Percentiles rank a stretch among this genome's conserved stretches.
These are phyloP conservation scores for Falco punctatus DNA, from an alignment of 2,113 vertebrate species.

Conservation along the genomic window DNA sequence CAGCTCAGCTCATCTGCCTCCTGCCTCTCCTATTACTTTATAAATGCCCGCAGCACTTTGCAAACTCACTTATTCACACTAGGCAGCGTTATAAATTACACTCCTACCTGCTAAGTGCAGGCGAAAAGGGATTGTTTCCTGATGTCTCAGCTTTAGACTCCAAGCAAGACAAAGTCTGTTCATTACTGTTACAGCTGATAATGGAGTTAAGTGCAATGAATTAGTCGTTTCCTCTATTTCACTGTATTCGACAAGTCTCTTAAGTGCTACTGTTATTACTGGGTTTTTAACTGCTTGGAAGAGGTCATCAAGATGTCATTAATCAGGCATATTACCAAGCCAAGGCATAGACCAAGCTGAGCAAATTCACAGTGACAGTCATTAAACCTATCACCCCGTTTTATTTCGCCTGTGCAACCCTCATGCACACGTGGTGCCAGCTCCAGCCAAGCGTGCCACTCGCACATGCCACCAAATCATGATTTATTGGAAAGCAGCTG, in stretches of 20 bases:
- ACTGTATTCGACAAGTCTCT: background rate
- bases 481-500: background rate
- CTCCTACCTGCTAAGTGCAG: background rate
- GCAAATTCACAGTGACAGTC: background rate
- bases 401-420: accelerated
- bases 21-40: accelerated
- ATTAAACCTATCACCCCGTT: accelerated
- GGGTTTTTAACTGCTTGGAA: background rate
- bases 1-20: background rate
- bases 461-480: accelerated
- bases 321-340: background rate
- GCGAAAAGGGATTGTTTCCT: accelerated
- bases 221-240: accelerated
- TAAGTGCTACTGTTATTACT: background rate
- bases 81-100: background rate
- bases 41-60: accelerated
- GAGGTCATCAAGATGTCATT: background rate
- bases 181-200: background rate
- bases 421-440: background rate
- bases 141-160: accelerated
- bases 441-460: background rate
- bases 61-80: accelerated
- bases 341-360: background rate
- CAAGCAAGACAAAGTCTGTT: background rate
- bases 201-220: background rate